Percentiles rank a stretch among this genome's conserved stretches.
These are phyloP conservation scores for Apostichopus parvimensis DNA, from an alignment of 35 echinoderm and acorn worm genomes.

Conservation along the genomic window DNA sequence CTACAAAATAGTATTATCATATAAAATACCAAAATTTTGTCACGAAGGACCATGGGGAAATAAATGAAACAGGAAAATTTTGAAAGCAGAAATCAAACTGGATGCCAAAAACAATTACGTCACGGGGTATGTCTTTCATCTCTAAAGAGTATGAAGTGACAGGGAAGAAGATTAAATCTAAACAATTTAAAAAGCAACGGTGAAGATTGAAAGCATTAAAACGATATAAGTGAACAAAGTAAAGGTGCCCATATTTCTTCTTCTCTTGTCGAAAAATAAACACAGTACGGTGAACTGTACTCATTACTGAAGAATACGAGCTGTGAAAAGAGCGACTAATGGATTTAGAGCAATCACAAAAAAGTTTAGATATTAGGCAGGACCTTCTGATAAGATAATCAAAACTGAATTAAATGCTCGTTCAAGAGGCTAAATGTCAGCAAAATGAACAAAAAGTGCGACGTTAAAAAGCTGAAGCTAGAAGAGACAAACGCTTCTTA, in stretches of 20 bases:
- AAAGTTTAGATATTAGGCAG: background rate
- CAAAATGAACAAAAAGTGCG: background rate
- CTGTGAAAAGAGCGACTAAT: background rate
- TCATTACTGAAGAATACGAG: background rate
- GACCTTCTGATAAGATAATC: background rate
- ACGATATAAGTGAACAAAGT: conserved; percentile 18
- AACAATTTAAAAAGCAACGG: background rate
- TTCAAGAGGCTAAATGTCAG: background rate
- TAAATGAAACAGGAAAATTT: no score
- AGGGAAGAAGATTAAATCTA: conserved; percentile 9
- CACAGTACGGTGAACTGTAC: background rate
- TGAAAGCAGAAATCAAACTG: no score
- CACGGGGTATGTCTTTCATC: background rate
- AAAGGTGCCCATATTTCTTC: background rate
- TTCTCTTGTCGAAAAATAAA: background rate
- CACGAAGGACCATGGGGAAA: no score
- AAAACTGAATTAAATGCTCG: background rate
- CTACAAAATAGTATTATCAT: no score
- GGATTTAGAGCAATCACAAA: background rate
- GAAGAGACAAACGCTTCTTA: background rate
- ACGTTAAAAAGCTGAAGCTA: background rate
- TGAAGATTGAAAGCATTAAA: conserved; percentile 10
- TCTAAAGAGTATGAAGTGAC: background rate
- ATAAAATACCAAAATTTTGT: no score
- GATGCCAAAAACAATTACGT: no score